Percentiles rank a stretch among this genome's conserved stretches.
phyloP scores from a whole-genome alignment of 2,113 vertebrate species.

The Podarcis cretensis region DNA sequence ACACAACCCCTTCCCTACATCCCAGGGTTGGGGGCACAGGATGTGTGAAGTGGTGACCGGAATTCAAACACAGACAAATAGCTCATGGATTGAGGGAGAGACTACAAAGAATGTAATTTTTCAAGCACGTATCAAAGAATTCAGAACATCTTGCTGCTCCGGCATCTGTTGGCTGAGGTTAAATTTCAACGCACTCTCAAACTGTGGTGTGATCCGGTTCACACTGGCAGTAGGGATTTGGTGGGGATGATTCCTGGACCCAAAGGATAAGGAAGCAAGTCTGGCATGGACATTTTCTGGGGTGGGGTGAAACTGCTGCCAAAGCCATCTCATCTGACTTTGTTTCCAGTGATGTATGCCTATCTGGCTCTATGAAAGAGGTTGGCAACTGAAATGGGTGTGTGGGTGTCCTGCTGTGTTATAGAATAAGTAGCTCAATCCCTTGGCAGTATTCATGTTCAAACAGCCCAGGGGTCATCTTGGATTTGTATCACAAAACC shows the following conservation, averaged over 20 bases:
- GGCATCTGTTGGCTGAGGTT: conserved; percentile 5
- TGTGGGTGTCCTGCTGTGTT: too few relatives aligned
- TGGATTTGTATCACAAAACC: background rate
- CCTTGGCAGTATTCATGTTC: background rate
- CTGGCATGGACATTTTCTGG: background rate
- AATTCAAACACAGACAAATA: background rate
- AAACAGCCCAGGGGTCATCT: background rate
- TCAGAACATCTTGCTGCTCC: background rate
- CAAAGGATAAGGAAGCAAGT: background rate
- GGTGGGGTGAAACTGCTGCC: background rate
- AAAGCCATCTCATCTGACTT: background rate
- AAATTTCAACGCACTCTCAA: background rate
- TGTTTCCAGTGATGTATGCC: background rate
- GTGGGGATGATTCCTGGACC: background rate
- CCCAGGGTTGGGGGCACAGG: background rate
- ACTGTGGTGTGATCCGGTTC: background rate
- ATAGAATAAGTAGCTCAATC: background rate
- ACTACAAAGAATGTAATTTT: conserved; percentile 3
- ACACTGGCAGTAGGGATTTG: background rate
- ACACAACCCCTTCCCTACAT: background rate
- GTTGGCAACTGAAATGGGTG: too few relatives aligned
- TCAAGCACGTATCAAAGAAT: conserved; percentile 11
- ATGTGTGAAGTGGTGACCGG: background rate
- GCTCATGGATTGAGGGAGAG: background rate
- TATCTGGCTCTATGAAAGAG: background rate